Percentiles rank a stretch among this genome's conserved stretches.
Evolutionary conservation across 2,797 vertebrate species (phyloP).

Genomic region (Lophotriccus pileatus): DNA sequence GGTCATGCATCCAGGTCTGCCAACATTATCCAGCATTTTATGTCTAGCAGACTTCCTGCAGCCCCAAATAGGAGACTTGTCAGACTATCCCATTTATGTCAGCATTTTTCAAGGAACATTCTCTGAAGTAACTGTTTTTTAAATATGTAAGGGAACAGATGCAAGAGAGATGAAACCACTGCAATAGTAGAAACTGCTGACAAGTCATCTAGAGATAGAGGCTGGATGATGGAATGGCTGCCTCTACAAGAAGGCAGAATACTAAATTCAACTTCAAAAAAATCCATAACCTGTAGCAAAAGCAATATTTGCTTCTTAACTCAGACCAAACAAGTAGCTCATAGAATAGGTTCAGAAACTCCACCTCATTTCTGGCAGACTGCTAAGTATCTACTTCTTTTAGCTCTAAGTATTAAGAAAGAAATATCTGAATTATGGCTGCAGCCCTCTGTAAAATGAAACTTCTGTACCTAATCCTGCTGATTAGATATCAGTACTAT

Average conservation of each 20-base stretch:
- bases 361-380: not conserved
- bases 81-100: not conserved
- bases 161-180: not conserved
- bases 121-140: not conserved
- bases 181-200: not conserved
- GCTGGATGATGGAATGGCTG: not conserved
- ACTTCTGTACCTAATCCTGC: not conserved
- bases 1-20: not conserved
- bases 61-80: not conserved
- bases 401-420: not conserved
- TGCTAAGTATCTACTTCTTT: not conserved
- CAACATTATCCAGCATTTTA: not conserved
- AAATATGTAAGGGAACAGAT: not conserved
- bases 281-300: not conserved
- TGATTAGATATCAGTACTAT: not conserved
- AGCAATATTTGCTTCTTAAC: not conserved
- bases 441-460: not conserved
- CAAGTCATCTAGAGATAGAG: not conserved
- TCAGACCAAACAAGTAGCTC: not conserved
- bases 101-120: slow-evolving; percentile 13
- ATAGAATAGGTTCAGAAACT: not conserved
- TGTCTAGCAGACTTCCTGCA: not conserved
- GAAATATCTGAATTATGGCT: not conserved
- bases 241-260: not conserved
- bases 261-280: not conserved